A percentile compares a stretch with the other conserved stretches of the same genome.
These are phyloP conservation scores for Cyanoliseus patagonus DNA, from an alignment of 2,113 vertebrate genomes.

Conservation along the genomic window DNA sequence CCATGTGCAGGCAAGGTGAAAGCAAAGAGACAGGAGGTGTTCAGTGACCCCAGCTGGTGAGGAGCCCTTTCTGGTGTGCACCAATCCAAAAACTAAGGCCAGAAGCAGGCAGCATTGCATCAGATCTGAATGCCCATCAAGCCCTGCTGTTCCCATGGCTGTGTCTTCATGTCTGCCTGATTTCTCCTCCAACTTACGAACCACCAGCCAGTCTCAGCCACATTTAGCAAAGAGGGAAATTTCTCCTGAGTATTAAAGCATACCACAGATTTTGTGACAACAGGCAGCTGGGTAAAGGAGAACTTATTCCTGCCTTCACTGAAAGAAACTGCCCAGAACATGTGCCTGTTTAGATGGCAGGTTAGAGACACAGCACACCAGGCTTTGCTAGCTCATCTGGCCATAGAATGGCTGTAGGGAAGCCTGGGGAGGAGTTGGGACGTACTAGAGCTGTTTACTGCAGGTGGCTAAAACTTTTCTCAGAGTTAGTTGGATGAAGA, in stretches of 20 bases:
- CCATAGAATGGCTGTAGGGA: not conserved
- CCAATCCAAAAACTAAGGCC: not conserved
- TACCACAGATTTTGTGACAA: not conserved
- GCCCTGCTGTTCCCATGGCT: not conserved
- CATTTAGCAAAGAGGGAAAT: not conserved
- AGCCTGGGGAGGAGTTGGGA: not conserved
- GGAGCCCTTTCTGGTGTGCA: not conserved
- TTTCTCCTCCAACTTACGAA: not conserved
- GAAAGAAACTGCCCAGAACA: not conserved
- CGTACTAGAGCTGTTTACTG: rapidly evolving
- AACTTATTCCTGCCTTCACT: not conserved
- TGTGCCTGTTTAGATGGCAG: not conserved
- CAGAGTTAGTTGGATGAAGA: not conserved
- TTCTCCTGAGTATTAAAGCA: not conserved
- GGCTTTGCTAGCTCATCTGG: not conserved
- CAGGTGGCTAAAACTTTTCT: conserved; percentile 18
- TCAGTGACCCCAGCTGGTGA: not conserved
- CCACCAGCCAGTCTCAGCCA: not conserved
- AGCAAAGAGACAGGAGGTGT: not conserved
- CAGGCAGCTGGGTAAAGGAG: not conserved
- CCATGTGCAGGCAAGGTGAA: not conserved
- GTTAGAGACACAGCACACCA: not conserved
- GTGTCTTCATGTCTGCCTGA: not conserved
- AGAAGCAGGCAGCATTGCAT: not conserved
- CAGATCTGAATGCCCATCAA: not conserved